These are phyloP conservation scores for Cryptocephalus moraei DNA, from an alignment of 2,888 invertebrate genomes.

Conservation along the genomic window DNA sequence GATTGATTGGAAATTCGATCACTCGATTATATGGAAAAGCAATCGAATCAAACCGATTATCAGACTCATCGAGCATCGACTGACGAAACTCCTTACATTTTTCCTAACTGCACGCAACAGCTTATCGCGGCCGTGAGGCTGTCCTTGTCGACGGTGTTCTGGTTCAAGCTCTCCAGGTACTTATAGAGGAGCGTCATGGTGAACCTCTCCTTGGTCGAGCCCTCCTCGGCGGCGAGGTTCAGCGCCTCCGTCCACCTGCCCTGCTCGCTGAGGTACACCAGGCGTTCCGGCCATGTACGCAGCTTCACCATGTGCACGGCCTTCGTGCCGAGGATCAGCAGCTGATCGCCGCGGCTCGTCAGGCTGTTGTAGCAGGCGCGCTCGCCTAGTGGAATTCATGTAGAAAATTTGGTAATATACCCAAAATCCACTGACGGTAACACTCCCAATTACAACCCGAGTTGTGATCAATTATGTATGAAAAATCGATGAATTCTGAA, in stretches of 20 bases:
- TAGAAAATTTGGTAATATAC: neutral
- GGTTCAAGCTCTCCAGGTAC: constrained; percentile 39
- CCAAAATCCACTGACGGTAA: too few species aligned
- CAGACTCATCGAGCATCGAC: too few species aligned
- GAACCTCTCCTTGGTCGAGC: constrained; percentile 34
- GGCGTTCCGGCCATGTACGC: constrained; percentile 56
- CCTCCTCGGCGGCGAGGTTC: constrained; percentile 44
- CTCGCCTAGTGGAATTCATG: constrained; percentile 33
- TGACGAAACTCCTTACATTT: constrained; percentile 45
- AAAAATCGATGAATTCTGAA: too few species aligned
- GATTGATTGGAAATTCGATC: too few species aligned
- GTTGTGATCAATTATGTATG: too few species aligned
- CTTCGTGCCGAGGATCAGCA: constrained; percentile 57
- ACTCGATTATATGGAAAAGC: too few species aligned
- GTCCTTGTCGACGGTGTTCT: constrained; percentile 35
- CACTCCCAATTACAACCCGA: too few species aligned
- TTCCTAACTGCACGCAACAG: constrained; percentile 39
- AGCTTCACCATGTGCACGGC: constrained; percentile 49
- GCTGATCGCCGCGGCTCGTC: constrained; percentile 55
- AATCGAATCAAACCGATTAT: too few species aligned
- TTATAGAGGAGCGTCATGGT: constrained; percentile 29
- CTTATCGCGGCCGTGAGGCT: constrained; percentile 39
- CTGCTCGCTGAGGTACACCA: constrained; percentile 51
- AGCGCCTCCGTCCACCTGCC: constrained; percentile 48
- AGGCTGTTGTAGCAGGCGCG: constrained; percentile 67